Percentiles rank a stretch among this genome's conserved stretches.
Conservation (phyloP, 2,888 invertebrate genomes). For the Troilus luridus region DNA sequence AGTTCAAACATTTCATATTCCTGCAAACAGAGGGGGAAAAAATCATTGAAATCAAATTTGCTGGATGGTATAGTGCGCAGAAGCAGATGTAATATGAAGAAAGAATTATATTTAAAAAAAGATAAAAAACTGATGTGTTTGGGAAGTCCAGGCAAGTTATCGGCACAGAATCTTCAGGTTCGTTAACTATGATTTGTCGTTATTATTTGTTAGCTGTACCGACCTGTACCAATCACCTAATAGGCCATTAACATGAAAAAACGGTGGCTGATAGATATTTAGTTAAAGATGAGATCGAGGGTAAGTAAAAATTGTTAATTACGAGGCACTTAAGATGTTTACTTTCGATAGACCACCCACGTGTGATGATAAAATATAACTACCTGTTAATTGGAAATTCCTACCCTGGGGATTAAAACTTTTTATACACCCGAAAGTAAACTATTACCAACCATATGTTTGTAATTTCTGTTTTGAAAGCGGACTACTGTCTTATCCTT, state of each 20-base stretch:
- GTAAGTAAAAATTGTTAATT: slow-evolving; percentile 9
- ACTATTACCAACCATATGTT: slow-evolving; percentile 34
- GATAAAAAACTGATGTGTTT: too few species aligned
- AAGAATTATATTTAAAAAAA: too few species aligned
- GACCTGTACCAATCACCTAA: background rate
- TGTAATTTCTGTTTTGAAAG: slow-evolving; percentile 21
- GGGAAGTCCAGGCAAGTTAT: too few species aligned
- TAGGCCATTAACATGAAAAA: background rate
- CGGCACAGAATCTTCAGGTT: background rate
- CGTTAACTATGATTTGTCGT: background rate
- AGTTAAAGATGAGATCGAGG: background rate
- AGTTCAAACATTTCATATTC: too few species aligned
- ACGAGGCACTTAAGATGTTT: background rate
- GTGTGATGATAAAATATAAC: slow-evolving; percentile 25
- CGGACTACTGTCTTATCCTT: slow-evolving; percentile 8
- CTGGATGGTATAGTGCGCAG: too few species aligned
- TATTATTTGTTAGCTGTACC: slow-evolving; percentile 1
- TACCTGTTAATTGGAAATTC: slow-evolving; percentile 22
- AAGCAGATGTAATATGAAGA: too few species aligned
- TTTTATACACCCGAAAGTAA: background rate
- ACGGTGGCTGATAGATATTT: background rate
- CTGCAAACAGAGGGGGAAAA: too few species aligned
- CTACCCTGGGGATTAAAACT: background rate
- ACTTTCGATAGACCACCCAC: slow-evolving; percentile 30
- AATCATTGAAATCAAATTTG: too few species aligned